Base-by-base conservation (phyloP, 2,888 invertebrate species). In the Neelides folsomi region DNA sequence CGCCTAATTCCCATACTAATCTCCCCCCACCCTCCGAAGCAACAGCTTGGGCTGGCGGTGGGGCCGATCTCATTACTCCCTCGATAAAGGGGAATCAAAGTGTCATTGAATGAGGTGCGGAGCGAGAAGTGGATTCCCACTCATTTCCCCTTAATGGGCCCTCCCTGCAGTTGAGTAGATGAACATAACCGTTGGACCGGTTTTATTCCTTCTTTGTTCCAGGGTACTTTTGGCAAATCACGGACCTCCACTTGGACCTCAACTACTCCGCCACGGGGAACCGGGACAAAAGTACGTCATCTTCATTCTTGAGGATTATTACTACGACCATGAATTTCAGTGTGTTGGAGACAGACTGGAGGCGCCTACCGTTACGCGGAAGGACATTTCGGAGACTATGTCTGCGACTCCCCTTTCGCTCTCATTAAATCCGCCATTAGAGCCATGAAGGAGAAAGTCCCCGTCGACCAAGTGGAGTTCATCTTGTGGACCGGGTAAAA, bases 181-280 rank as follows among this genome's bases (percentile, higher is more conserved):
- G 39, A 13, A n/a, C 39, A 15, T 13, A 39, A 39, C 39, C 4
- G 4, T 27, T 7, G 27, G n/a, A n/a, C n/a, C n/a, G 27, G 27
- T 27, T 27, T 5, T 44, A 19, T 44, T 15, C 16, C 18, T 39
- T 40, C 38, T 51, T 49, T 51, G 41, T 65, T 66, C 39, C 81
- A 92, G 92, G 89, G 66, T 86, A 85, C 71, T 92, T 92, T 74
- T 92, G 92, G 92, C 92, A 92, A 73, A 86, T 92, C 68, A 88
- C 89, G 62, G 92, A 92, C 72, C 80, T 92, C 66, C 92, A 92
- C 72, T 85, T 86, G 73, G 89, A 92, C 70, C 81, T 83, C 6
- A 80, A 83, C 66, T 89, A 86, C 71, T 82, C 83, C 64, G 75
- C 79, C 50, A 78, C 80, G 66, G 85, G 84, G 53, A 83, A 84